Percentiles rank a stretch among this genome's conserved stretches.
Conservation (phyloP, 1,140 invertebrate species). For the Grapholita molesta region DNA sequence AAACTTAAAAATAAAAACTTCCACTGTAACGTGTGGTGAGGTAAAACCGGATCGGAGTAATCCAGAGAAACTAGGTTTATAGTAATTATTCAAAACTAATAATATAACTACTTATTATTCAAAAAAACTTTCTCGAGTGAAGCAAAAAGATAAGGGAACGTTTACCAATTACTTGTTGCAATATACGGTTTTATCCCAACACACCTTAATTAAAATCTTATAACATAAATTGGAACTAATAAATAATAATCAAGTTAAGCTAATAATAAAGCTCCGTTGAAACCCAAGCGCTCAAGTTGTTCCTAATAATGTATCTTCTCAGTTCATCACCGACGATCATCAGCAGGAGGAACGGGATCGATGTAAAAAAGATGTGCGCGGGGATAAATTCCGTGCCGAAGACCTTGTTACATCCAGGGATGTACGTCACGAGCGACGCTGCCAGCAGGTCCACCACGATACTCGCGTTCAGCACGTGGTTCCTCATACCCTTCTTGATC, state of each 20-base stretch:
- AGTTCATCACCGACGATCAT: constrained; percentile 89
- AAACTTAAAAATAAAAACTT: no score
- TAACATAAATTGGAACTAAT: neutral
- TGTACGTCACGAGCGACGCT: constrained; percentile 83
- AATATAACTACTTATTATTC: no score
- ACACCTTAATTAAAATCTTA: neutral
- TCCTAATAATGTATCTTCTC: constrained; percentile 85
- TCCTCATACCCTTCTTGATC: constrained; percentile 88
- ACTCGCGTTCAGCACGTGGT: constrained; percentile 84
- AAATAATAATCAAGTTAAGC: constrained; percentile 25
- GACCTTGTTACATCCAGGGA: constrained; percentile 83
- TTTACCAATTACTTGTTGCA: no score
- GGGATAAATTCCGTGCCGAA: constrained; percentile 76
- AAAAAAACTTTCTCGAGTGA: no score
- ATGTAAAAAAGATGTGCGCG: constrained; percentile 86
- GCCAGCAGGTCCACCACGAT: constrained; percentile 83
- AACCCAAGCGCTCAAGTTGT: constrained; percentile 86
- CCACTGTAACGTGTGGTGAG: no score
- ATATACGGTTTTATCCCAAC: no score
- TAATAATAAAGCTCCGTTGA: constrained; percentile 91
- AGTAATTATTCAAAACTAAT: no score
- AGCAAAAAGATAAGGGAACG: no score
- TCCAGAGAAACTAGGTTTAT: no score
- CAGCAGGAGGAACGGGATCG: constrained; percentile 85
- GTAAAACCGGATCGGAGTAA: no score